A percentile compares a stretch with the other conserved stretches of the same genome.
Evolutionary conservation across 1,140 invertebrate genomes (phyloP).

Genomic region (Heliconius himera): DNA sequence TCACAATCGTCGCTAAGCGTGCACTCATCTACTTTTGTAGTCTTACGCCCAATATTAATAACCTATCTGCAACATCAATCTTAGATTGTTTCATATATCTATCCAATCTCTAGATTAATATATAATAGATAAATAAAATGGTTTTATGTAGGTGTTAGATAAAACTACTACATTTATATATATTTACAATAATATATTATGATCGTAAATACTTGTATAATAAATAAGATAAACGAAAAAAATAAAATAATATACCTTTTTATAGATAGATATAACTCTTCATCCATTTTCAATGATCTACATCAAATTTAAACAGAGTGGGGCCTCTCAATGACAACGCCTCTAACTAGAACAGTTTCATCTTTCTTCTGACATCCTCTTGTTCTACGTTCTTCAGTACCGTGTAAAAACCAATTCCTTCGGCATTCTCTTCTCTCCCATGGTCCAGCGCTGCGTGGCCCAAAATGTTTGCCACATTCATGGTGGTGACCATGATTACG

Average conservation of each 20-base stretch:
- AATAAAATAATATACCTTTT: not conserved
- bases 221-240: not conserved
- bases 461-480: slow-evolving; percentile 13
- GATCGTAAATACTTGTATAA: not conserved
- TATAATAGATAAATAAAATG: too few relatives aligned
- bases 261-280: not conserved
- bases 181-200: not conserved
- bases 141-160: too few relatives aligned
- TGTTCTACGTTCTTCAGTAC: slow-evolving; percentile 12
- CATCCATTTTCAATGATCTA: not conserved
- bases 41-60: too few relatives aligned
- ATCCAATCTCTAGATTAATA: too few relatives aligned
- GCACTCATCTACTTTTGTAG: too few relatives aligned
- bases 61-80: too few relatives aligned
- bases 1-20: too few relatives aligned
- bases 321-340: slow-evolving; percentile 30
- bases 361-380: slow-evolving; percentile 17
- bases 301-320: slow-evolving; percentile 18
- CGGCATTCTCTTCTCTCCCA: slow-evolving; percentile 1
- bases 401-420: not conserved
- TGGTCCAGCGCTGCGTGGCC: slow-evolving; percentile 6
- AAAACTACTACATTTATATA: too few relatives aligned
- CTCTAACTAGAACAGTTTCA: slow-evolving; percentile 37
- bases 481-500: slow-evolving; percentile 3
- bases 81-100: too few relatives aligned